Percentiles rank a stretch among this genome's conserved stretches.
phyloP scores from a whole-genome alignment of 2,888 invertebrate species.

The Idaea straminata region DNA sequence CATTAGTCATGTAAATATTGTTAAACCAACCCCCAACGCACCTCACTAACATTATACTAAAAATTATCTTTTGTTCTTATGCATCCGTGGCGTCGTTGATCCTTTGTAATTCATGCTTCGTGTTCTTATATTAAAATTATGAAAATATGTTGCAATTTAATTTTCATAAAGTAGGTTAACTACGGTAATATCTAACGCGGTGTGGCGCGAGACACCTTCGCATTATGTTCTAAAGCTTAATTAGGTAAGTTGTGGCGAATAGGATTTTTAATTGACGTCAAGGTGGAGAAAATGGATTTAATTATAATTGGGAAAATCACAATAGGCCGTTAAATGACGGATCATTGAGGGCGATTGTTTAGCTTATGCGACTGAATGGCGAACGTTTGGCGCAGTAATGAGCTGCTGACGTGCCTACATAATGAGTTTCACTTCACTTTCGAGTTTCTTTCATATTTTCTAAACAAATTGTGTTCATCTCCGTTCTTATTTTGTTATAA shows the following conservation, averaged over 20 bases:
- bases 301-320: slow-evolving; percentile 60
- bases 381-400: slow-evolving; percentile 60
- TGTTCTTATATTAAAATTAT: slow-evolving; percentile 11
- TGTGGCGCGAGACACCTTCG: slow-evolving; percentile 6
- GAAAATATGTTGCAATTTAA: slow-evolving; percentile 9
- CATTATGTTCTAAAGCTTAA: background rate
- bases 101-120: slow-evolving; percentile 20
- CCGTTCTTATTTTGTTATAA: slow-evolving; percentile 19
- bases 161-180: slow-evolving; percentile 8
- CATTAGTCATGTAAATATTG: slow-evolving; percentile 75
- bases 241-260: slow-evolving; percentile 14
- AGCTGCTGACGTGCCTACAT: slow-evolving; percentile 51
- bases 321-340: slow-evolving; percentile 62
- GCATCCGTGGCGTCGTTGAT: slow-evolving; percentile 17
- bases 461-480: slow-evolving; percentile 35
- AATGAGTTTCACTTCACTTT: slow-evolving; percentile 52
- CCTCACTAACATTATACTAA: slow-evolving; percentile 35
- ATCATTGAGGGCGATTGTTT: slow-evolving; percentile 56
- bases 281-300: slow-evolving; percentile 49
- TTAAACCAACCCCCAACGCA: slow-evolving; percentile 59
- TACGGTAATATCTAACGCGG: slow-evolving; percentile 7
- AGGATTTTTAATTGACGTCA: slow-evolving; percentile 46
- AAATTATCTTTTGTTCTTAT: slow-evolving; percentile 41
- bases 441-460: slow-evolving; percentile 28
- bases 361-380: slow-evolving; percentile 60